These are phyloP conservation scores for Decapterus maruadsi DNA, from an alignment of 2,797 vertebrate species.

Conservation along the genomic window DNA sequence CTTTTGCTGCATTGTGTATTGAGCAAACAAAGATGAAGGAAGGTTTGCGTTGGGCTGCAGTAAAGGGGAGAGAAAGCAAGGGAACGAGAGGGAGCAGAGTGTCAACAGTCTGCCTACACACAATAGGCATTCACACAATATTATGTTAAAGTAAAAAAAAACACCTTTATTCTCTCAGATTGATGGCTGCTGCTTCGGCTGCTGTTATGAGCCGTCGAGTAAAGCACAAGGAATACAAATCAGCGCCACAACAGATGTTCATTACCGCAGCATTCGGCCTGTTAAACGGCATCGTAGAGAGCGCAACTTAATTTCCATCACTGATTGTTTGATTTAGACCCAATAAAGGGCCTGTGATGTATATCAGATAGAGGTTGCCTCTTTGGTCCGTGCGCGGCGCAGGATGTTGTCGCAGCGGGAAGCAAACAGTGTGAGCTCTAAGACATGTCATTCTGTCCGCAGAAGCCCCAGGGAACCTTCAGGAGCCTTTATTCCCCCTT, in stretches of 20 bases:
- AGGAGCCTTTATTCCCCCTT: slow-evolving; percentile 71
- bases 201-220: slow-evolving; percentile 49
- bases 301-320: slow-evolving; percentile 59
- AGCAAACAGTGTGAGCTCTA: slow-evolving; percentile 52
- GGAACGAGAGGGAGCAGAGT: slow-evolving; percentile 29
- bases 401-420: slow-evolving; percentile 61
- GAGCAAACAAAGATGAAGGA: slow-evolving; percentile 69
- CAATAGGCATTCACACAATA: slow-evolving; percentile 33
- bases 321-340: slow-evolving; percentile 59
- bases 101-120: slow-evolving; percentile 62
- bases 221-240: slow-evolving; percentile 71
- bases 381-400: slow-evolving; percentile 30
- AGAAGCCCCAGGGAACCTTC: slow-evolving; percentile 68
- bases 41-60: slow-evolving; percentile 50
- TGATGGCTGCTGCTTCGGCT: slow-evolving; percentile 61
- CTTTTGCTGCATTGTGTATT: slow-evolving; percentile 69
- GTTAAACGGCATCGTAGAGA: slow-evolving; percentile 60
- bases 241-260: slow-evolving; percentile 72
- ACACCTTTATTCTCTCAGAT: slow-evolving; percentile 56
- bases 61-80: background rate
- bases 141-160: slow-evolving; percentile 67
- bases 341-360: slow-evolving; percentile 46
- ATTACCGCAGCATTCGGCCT: slow-evolving; percentile 54
- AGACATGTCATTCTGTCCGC: slow-evolving; percentile 71
- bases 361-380: slow-evolving; percentile 20